Percentiles rank a stretch among this genome's conserved stretches.
Conservation (phyloP, 2,797 vertebrate genomes). For the Ctenopoma multispine region DNA sequence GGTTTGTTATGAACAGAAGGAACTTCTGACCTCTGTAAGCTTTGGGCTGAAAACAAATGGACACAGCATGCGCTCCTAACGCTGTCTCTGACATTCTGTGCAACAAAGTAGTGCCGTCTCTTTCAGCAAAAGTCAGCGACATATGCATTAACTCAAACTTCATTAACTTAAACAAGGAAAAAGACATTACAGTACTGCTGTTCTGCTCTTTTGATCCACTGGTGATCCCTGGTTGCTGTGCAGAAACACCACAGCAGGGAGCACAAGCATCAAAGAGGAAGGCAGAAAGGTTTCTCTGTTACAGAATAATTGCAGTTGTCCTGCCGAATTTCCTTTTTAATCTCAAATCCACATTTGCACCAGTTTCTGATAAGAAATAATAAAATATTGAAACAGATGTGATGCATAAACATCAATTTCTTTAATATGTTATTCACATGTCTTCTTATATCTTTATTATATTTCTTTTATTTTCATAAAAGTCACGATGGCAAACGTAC, state of each 20-base stretch:
- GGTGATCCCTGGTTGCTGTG: conserved; percentile 4
- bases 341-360: background rate
- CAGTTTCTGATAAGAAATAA: background rate
- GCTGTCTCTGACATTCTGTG: too few relatives aligned
- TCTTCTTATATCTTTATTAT: too few relatives aligned
- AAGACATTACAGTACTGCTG: background rate
- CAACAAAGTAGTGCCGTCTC: background rate
- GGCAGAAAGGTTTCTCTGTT: background rate
- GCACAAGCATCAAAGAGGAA: background rate
- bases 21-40: conserved; percentile 33
- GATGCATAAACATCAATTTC: background rate
- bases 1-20: conserved; percentile 16
- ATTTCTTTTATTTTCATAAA: too few relatives aligned
- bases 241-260: conserved; percentile 1
- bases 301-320: conserved; percentile 6
- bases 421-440: background rate
- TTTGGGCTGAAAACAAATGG: background rate
- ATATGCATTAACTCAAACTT: background rate
- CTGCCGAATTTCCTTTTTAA: too few relatives aligned
- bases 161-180: background rate
- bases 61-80: background rate
- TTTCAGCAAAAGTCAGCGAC: background rate
- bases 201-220: background rate
- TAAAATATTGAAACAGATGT: background rate
- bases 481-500: too few relatives aligned